Evolutionary conservation across 2,113 vertebrate genomes (phyloP), one percentile per base, ranked within the genome.

Genomic region (Glaucidium brasilianum): DNA sequence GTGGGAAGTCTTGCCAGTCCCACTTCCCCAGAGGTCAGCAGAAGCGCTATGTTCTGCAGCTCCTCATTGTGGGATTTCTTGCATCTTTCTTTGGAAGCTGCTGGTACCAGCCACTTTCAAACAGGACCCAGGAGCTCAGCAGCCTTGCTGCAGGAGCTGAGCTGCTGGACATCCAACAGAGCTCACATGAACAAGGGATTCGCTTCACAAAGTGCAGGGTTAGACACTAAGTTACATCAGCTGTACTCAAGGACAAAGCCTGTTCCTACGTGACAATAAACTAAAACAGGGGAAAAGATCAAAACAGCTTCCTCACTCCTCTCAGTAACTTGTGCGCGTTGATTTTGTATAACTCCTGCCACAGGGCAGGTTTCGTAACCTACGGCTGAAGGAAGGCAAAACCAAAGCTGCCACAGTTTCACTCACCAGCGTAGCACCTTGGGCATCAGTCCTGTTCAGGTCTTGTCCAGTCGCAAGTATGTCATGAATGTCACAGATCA

Each of bases 391-490:
- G 56, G 50, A 69, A 94, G 74, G 32, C 15, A 82, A 47, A 87
- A 88, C 50, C 9, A 41, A 92, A 81, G 88, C 10, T 0, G 0
- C 45, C 32, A 59, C 72, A 92, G 56, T 50, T 84, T 88, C 95
- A 90, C 98, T 98, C 93, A 99, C 99, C 99, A 99, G 97, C 0
- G 99, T 99, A 95, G 99, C 99, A 69, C 99, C 99, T 97, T 99
- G 99, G 73, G 98, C 98, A 92, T 99, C 99, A 22, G 98, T 97
- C 93, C 98, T 98, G 98, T 99, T 99, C 71, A 99, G 98, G 91
- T 99, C 99, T 47, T 99, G 98, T 90, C 98, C 98, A 0, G 98
- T 98, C 1, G 98, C 98, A 58, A 99, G 98, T 92, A 99, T 98
- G 45, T 98, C 98, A 96, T 98, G 98, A 91, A 99, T 98, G 97